Evolutionary conservation across 2,113 vertebrate genomes (phyloP).

Genomic region (Pontoporia blainvillei): DNA sequence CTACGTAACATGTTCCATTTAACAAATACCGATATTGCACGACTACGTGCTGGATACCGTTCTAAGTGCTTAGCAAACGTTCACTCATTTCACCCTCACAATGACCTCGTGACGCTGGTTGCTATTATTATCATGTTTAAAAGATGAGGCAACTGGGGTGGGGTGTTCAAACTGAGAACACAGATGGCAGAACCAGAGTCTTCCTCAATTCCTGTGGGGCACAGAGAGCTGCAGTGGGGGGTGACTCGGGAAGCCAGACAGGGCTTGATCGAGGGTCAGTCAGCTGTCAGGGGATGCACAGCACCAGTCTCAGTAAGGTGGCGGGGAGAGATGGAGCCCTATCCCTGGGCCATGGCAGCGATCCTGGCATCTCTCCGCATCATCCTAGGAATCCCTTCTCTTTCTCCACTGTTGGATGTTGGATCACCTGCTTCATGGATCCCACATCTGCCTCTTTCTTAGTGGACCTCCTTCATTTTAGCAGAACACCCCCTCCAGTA

Average conservation of each 20-base stretch:
- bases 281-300: not conserved
- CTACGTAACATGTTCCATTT: not conserved
- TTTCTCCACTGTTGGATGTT: not conserved
- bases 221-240: not conserved
- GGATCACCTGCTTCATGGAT: not conserved
- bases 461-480: not conserved
- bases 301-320: not conserved
- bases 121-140: not conserved
- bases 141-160: not conserved
- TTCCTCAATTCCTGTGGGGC: not conserved
- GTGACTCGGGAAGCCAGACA: not conserved
- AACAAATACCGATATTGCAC: not conserved
- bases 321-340: not conserved
- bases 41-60: not conserved
- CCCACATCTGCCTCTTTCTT: not conserved
- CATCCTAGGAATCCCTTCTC: not conserved
- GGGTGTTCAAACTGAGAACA: not conserved
- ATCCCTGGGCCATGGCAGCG: fast-evolving
- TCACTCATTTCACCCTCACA: not conserved
- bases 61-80: not conserved
- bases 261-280: not conserved
- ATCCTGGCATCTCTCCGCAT: not conserved
- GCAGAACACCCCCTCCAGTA: not conserved
- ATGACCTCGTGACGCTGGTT: not conserved
- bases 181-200: not conserved